A percentile compares a stretch with the other conserved stretches of the same genome.
These are phyloP conservation scores for human (Homo sapiens) DNA, from an alignment of 2,113 vertebrate genomes.

Conservation along the genomic window DNA sequence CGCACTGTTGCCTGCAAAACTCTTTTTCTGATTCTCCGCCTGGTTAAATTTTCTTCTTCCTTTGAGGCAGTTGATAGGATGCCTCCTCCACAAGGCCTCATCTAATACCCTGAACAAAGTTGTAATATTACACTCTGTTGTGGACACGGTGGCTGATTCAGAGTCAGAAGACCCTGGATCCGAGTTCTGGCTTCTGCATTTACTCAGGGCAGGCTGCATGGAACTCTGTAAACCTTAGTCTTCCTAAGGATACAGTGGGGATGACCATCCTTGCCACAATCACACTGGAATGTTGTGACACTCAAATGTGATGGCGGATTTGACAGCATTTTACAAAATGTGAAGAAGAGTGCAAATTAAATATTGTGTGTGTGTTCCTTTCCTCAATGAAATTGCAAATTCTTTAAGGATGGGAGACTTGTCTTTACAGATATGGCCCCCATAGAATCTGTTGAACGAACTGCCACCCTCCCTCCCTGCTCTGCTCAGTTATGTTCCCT, in stretches of 20 bases:
- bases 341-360: not conserved
- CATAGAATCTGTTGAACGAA: not conserved
- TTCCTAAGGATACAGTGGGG: not conserved
- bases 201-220: too few species aligned
- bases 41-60: not conserved
- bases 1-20: accelerated
- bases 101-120: accelerated
- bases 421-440: not conserved
- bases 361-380: not conserved
- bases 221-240: not conserved
- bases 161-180: not conserved
- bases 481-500: not conserved
- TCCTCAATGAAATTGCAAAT: not conserved
- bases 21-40: not conserved
- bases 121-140: not conserved
- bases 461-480: not conserved
- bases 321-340: not conserved
- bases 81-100: not conserved
- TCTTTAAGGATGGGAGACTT: not conserved
- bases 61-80: not conserved
- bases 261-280: not conserved
- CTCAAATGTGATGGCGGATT: not conserved
- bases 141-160: not conserved
- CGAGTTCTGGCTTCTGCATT: not conserved
- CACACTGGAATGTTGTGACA: not conserved